Base-by-base conservation (phyloP, 2,797 vertebrate genomes). In the Cyclopterus lumpus region DNA sequence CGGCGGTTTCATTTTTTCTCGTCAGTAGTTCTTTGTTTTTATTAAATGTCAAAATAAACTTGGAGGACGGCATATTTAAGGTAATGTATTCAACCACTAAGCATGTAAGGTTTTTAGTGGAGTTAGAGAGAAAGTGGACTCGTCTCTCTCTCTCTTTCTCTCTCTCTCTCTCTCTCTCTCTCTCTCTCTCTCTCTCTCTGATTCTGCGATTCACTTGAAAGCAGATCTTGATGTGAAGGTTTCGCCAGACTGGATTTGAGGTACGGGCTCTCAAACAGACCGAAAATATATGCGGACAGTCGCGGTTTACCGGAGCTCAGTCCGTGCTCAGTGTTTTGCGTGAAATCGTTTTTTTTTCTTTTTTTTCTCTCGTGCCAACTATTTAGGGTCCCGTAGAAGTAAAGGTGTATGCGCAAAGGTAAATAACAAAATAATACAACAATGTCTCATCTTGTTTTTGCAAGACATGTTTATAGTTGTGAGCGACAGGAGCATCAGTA, bases 141-240 rank as follows among this genome's bases (percentile, higher is more conserved):
- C 67, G 58, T 60, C 59, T 48, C 57, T 76, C 20, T 57, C 28
- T 71, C 40, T 53, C 18, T 62, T 58, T 82, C 58, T 28, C 54
- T 65, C 67, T 55, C 71, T 51, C 66, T 42, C 40, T 53, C 44
- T 54, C 60, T 68, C 60, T 24, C 53, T 24, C 63, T 59, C 79
- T 22, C 51, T 71, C 64, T 32, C 67, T 48, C n/a, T 60, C 8
- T 67, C 55, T 66, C 57, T 71, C 66, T 49, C 46, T 86, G 88
- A 87, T 86, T 87, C 89, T 88, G 89, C 81, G 88, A 93, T 94
- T 91, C 88, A 88, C 82, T 90, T 92, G 89, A 79, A 89, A 91
- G 79, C 84, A 79, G 78, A 85, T 87, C 77, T 83, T 80, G 80
- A 84, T 77, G 77, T 84, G 82, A 67, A 75, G 76, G 86, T 83